Evolutionary conservation across 2,888 invertebrate species (phyloP).

Genomic region (Clunio marinus): DNA sequence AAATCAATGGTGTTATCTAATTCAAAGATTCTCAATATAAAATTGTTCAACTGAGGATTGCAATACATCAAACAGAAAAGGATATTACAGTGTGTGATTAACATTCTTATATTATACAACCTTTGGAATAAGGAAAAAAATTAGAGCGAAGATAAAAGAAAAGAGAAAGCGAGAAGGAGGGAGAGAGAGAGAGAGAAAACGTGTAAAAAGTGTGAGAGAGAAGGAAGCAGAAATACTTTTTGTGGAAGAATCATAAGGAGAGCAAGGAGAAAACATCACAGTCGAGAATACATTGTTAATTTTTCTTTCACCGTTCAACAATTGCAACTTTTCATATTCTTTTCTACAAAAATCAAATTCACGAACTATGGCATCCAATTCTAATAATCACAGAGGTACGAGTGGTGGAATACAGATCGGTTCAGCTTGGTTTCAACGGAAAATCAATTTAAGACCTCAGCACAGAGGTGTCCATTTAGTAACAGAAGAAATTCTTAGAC

Average conservation of each 20-base stretch:
- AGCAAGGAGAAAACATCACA: slow-evolving; percentile 11
- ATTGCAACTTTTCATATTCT: neutral
- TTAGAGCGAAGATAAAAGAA: neutral
- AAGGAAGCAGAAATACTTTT: slow-evolving; percentile 26
- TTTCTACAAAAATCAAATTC: neutral
- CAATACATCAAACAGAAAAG: neutral
- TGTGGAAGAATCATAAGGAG: slow-evolving; percentile 2
- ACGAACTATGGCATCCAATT: slow-evolving; percentile 49
- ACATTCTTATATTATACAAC: slow-evolving; percentile 11
- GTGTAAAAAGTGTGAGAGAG: slow-evolving; percentile 30
- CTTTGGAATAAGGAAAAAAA: neutral
- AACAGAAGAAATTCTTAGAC: slow-evolving; percentile 91
- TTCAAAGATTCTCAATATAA: slow-evolving; percentile 32
- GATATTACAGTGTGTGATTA: slow-evolving; percentile 5
- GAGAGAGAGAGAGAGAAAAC: slow-evolving; percentile 21
- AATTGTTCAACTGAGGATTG: neutral
- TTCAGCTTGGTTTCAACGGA: slow-evolving; percentile 97
- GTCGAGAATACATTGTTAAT: no score
- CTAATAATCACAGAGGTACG: slow-evolving; percentile 73
- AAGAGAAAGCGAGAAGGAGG: neutral
- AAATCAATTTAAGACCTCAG: slow-evolving; percentile 92
- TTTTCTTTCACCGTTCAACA: no score
- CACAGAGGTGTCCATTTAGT: slow-evolving; percentile 96
- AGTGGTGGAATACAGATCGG: slow-evolving; percentile 84
- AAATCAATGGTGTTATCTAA: slow-evolving; percentile 39